Evolutionary conservation across 2,888 invertebrate genomes (phyloP).

Genomic region (Petrolisthes cinctipes): DNA sequence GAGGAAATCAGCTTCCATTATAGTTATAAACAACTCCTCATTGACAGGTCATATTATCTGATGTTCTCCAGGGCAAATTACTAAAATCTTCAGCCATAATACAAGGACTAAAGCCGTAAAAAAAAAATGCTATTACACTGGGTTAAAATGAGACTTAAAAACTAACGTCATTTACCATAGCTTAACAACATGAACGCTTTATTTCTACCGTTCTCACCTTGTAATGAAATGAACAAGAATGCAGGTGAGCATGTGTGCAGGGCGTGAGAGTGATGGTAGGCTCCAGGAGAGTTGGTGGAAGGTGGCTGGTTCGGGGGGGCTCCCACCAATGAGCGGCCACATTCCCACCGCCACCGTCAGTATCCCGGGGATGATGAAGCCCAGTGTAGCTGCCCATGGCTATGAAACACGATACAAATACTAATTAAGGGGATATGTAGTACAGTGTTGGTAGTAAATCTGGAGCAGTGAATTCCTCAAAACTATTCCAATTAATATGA

Average conservation of each 20-base stretch:
- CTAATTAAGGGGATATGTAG: not conserved
- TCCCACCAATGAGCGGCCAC: conserved; percentile 59
- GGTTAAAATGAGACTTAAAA: no score
- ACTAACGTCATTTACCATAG: no score
- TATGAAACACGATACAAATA: not conserved
- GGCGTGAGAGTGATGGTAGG: conserved; percentile 55
- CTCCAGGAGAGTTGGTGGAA: conserved; percentile 58
- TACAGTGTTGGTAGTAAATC: no score
- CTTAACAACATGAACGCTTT: no score
- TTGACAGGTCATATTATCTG: no score
- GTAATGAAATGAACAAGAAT: conserved; percentile 54
- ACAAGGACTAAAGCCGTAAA: no score
- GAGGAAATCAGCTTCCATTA: no score
- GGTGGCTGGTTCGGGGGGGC: conserved; percentile 60
- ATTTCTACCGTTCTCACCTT: conserved; percentile 32
- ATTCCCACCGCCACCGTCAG: conserved; percentile 47
- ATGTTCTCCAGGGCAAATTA: no score
- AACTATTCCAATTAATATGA: not conserved
- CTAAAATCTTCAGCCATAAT: no score
- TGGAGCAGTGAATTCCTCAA: not conserved
- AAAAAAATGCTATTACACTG: no score
- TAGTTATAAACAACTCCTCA: no score
- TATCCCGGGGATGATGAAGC: conserved; percentile 45
- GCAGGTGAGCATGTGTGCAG: conserved; percentile 58
- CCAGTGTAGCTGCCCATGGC: conserved; percentile 43